phyloP scores from a whole-genome alignment of 1,140 invertebrate species.

The Diploscapter pachys region DNA sequence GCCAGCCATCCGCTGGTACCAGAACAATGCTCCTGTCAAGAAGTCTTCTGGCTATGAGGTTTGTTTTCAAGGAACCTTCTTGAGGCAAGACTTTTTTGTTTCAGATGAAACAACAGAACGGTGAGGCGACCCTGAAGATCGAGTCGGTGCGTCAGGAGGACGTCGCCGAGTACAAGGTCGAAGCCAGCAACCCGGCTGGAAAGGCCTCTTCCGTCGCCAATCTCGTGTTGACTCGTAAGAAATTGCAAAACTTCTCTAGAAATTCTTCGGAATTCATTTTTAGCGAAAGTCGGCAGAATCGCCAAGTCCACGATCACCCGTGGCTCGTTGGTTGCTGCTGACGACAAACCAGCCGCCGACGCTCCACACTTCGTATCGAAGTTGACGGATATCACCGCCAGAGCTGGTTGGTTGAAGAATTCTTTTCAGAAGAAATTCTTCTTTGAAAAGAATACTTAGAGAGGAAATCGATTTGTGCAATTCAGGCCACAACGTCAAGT shows the following conservation, averaged over 20 bases:
- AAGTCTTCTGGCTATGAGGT: slow-evolving; percentile 42
- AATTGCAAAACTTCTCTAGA: neutral
- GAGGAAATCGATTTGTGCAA: neutral
- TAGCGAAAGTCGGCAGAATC: slow-evolving; percentile 48
- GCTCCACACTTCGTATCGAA: slow-evolving; percentile 53
- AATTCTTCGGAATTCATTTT: slow-evolving; percentile 28
- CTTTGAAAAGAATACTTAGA: neutral
- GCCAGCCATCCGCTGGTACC: slow-evolving; percentile 84
- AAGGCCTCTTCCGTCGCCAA: slow-evolving; percentile 58
- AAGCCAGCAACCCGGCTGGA: slow-evolving; percentile 55
- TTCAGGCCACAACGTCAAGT: slow-evolving; percentile 45
- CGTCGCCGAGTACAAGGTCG: slow-evolving; percentile 57
- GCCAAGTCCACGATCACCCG: slow-evolving; percentile 35
- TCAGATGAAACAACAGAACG: slow-evolving; percentile 40
- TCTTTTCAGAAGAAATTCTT: neutral
- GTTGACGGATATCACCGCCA: slow-evolving; percentile 46
- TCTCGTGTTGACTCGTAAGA: slow-evolving; percentile 52
- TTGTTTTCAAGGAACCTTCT: neutral
- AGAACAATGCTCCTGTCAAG: slow-evolving; percentile 87
- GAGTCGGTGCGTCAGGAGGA: slow-evolving; percentile 44
- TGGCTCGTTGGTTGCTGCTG: slow-evolving; percentile 32
- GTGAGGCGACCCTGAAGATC: slow-evolving; percentile 56
- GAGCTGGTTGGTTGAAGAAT: slow-evolving; percentile 36
- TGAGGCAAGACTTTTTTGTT: no score
- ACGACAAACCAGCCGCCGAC: slow-evolving; percentile 37